Evolutionary conservation across 2,797 vertebrate genomes (phyloP).

Genomic region (Stomatorhinus walkeri): DNA sequence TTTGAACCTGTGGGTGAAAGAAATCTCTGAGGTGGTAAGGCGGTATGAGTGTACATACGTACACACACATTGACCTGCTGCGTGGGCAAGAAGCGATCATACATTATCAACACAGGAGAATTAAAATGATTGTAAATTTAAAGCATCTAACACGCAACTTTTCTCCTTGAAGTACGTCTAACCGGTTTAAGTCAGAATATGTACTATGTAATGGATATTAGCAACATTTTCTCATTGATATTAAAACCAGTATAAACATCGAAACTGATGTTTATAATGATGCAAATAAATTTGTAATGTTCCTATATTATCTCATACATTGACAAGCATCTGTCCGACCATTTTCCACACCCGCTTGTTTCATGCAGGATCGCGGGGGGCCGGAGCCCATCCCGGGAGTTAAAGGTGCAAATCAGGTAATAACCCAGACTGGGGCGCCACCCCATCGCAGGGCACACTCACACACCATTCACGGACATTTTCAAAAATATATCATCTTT

Average conservation of each 20-base stretch:
- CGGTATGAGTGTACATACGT: background rate
- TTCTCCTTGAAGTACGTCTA: background rate
- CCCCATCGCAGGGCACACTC: background rate
- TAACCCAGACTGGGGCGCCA: background rate
- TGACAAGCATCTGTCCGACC: background rate
- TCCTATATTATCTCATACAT: background rate
- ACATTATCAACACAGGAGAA: background rate
- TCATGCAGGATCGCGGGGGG: background rate
- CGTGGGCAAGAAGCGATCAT: background rate
- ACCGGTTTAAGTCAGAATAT: background rate
- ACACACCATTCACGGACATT: background rate
- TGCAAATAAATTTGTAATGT: background rate
- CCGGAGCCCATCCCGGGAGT: background rate
- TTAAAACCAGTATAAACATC: background rate
- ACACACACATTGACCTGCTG: background rate
- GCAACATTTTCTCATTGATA: background rate
- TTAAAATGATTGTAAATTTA: background rate
- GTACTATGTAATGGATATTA: background rate
- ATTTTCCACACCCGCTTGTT: background rate
- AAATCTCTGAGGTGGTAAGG: conserved; percentile 8
- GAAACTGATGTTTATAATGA: background rate
- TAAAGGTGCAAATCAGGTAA: background rate
- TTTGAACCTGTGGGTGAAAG: conserved; percentile 20
- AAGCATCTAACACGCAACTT: background rate
- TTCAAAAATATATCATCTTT: background rate